phyloP scores from a whole-genome alignment of 2,797 vertebrate species.

The Danionella dracula region DNA sequence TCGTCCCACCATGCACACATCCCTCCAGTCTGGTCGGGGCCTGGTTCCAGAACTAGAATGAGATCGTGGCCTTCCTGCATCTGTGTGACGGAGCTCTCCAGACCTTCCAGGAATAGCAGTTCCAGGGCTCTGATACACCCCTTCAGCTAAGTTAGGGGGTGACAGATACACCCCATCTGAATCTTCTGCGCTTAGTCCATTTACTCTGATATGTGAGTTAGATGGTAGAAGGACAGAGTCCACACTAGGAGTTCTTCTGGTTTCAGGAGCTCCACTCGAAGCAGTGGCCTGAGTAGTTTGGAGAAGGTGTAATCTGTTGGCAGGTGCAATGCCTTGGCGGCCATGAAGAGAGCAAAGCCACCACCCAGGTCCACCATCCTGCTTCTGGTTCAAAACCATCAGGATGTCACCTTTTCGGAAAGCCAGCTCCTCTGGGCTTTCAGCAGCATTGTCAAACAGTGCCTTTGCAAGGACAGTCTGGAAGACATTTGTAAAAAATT shows the following conservation, averaged over 20 bases:
- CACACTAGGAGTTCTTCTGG: slow-evolving; percentile 47
- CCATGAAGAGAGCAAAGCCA: slow-evolving; percentile 89
- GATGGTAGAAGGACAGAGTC: slow-evolving; percentile 67
- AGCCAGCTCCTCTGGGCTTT: slow-evolving; percentile 86
- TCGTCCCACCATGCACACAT: slow-evolving; percentile 56
- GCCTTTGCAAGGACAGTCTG: slow-evolving; percentile 87
- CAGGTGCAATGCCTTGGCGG: slow-evolving; percentile 85
- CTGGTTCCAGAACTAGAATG: slow-evolving; percentile 69
- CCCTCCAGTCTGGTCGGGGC: slow-evolving; percentile 70
- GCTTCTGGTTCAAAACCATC: slow-evolving; percentile 81
- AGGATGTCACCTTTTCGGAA: slow-evolving; percentile 88
- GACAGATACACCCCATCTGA: slow-evolving; percentile 64
- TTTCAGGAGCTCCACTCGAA: slow-evolving; percentile 40
- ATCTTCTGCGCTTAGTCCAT: slow-evolving; percentile 51
- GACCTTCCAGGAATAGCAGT: slow-evolving; percentile 43
- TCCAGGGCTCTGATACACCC: slow-evolving; percentile 55
- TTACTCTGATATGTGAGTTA: slow-evolving; percentile 31
- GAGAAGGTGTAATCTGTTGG: slow-evolving; percentile 83
- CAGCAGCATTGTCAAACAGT: slow-evolving; percentile 86
- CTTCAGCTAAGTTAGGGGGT: slow-evolving; percentile 57
- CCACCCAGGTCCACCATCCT: slow-evolving; percentile 75
- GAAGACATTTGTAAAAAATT: background rate
- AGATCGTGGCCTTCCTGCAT: slow-evolving; percentile 61
- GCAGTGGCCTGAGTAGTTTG: slow-evolving; percentile 56
- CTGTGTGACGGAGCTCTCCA: slow-evolving; percentile 59